Evolutionary conservation across 2,113 vertebrate species (phyloP).

Genomic region (Labeo rohita): DNA sequence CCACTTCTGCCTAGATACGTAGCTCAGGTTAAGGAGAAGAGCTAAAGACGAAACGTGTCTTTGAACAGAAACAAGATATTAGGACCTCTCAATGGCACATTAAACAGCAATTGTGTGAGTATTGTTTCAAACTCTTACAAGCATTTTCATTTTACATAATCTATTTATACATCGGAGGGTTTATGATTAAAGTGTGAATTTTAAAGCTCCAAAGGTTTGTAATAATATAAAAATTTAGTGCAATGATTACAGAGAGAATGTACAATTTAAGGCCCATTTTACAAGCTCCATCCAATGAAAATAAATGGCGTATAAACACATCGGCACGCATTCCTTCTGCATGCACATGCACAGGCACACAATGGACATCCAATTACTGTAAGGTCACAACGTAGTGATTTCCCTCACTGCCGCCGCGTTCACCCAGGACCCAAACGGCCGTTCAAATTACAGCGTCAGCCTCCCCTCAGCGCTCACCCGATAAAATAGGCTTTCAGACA

Average conservation of each 20-base stretch:
- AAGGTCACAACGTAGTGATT: conserved; percentile 73
- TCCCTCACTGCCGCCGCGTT: conserved; percentile 70
- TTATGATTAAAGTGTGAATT: not conserved
- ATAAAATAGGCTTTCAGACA: conserved; percentile 73
- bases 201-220: not conserved
- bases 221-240: not conserved
- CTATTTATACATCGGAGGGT: not conserved
- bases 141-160: not conserved
- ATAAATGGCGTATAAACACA: not conserved
- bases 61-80: not conserved
- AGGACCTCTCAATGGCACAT: not conserved
- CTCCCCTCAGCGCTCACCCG: conserved; percentile 37
- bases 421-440: conserved; percentile 67
- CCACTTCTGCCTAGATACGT: too few relatives aligned
- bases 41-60: not conserved
- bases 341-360: conserved; percentile 45
- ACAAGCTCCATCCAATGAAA: conserved; percentile 5
- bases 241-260: not conserved
- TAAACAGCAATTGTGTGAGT: not conserved
- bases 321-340: not conserved
- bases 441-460: conserved; percentile 72
- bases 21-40: not conserved
- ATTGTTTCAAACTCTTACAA: not conserved
- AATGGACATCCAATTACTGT: conserved; percentile 77
- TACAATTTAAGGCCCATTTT: not conserved